Conservation (phyloP, 1,140 invertebrate species). For the Vanessa tameamea region DNA sequence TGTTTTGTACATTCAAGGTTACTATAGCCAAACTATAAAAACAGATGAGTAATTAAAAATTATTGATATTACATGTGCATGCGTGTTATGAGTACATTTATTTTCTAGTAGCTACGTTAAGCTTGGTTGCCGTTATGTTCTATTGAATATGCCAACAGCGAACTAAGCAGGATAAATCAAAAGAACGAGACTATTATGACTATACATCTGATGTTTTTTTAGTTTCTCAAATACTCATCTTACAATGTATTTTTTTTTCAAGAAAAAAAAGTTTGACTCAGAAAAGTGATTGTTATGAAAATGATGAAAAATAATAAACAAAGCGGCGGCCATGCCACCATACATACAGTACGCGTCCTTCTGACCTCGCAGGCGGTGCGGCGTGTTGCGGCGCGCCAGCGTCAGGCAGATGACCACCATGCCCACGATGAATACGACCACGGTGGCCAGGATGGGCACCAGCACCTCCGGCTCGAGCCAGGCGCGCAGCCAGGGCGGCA, state of each 20-base stretch:
- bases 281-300: not conserved
- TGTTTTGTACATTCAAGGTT: not conserved
- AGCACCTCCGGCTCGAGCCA: slow-evolving; percentile 94
- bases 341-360: slow-evolving; percentile 85
- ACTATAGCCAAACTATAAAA: not conserved
- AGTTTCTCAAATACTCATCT: too few species aligned
- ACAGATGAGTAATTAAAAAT: not conserved
- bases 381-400: slow-evolving; percentile 87
- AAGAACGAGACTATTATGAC: too few species aligned
- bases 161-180: too few species aligned
- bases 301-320: slow-evolving; percentile 56
- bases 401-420: slow-evolving; percentile 94
- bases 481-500: slow-evolving; percentile 90
- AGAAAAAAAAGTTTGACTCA: too few species aligned
- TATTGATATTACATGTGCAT: not conserved
- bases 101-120: not conserved
- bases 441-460: slow-evolving; percentile 90
- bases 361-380: slow-evolving; percentile 90
- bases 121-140: not conserved
- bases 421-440: slow-evolving; percentile 93
- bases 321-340: slow-evolving; percentile 78
- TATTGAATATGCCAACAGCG: too few species aligned
- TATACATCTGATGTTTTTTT: too few species aligned
- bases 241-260: too few species aligned
- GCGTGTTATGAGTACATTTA: not conserved